These are phyloP conservation scores for Molorchus minor DNA, from an alignment of 2,888 invertebrate genomes.

Conservation along the genomic window DNA sequence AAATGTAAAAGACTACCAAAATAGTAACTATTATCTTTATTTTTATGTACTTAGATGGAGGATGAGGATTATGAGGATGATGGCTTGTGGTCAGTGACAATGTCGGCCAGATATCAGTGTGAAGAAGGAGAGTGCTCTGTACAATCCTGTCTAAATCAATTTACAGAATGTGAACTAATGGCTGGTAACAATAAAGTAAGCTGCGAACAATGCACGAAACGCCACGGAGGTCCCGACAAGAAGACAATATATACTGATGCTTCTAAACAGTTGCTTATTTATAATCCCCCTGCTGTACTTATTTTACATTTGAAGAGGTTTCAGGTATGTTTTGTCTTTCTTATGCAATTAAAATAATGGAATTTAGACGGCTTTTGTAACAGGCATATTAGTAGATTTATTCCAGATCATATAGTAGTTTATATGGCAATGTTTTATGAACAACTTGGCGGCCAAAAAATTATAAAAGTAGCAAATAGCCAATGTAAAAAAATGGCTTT, in stretches of 20 bases:
- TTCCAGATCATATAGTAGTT: neutral
- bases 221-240: constrained; percentile 73
- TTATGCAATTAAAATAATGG: too few relatives aligned
- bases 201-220: constrained; percentile 88
- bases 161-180: constrained; percentile 89
- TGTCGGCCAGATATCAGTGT: constrained; percentile 73
- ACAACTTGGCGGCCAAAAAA: too few relatives aligned
- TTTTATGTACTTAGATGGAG: constrained; percentile 54
- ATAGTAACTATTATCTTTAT: too few relatives aligned
- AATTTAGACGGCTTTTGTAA: neutral
- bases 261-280: constrained; percentile 86
- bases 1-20: too few relatives aligned
- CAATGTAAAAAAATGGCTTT: too few relatives aligned
- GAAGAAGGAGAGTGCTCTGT: constrained; percentile 85
- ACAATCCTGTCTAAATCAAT: constrained; percentile 90
- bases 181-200: constrained; percentile 91
- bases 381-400: neutral
- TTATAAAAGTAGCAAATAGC: too few relatives aligned
- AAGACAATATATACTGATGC: constrained; percentile 83
- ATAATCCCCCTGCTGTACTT: constrained; percentile 90
- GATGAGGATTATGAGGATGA: constrained; percentile 54
- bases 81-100: constrained; percentile 54
- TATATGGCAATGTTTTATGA: neutral
- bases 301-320: constrained; percentile 96
- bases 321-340: constrained; percentile 68